Percentiles rank a stretch among this genome's conserved stretches.
Conservation (phyloP, 2,113 vertebrate species). For the Dasyurus viverrinus region DNA sequence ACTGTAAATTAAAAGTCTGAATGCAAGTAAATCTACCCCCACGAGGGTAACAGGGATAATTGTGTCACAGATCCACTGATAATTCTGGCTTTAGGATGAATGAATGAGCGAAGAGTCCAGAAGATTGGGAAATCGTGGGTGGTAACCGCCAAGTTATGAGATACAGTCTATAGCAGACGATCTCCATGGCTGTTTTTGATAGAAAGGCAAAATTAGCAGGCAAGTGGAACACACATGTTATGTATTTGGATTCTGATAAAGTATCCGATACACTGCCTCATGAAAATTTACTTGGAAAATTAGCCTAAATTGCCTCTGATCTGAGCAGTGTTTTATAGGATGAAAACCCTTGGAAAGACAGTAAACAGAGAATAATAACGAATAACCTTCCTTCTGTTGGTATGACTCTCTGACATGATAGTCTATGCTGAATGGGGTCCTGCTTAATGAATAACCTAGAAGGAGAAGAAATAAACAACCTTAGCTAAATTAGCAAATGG, state of each 20-base stretch:
- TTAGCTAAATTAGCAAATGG: slow-evolving; percentile 64
- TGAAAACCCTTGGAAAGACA: slow-evolving; percentile 66
- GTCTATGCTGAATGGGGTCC: slow-evolving; percentile 63
- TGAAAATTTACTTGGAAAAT: slow-evolving; percentile 72
- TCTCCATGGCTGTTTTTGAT: slow-evolving; percentile 64
- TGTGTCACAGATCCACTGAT: slow-evolving; percentile 59
- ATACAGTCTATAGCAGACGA: slow-evolving; percentile 64
- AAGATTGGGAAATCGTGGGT: slow-evolving; percentile 62
- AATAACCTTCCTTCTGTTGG: slow-evolving; percentile 36
- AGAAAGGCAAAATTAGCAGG: slow-evolving; percentile 64
- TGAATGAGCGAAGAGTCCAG: slow-evolving; percentile 59
- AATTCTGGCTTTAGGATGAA: slow-evolving; percentile 70
- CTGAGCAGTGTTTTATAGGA: slow-evolving; percentile 69
- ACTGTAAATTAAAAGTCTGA: slow-evolving; percentile 60
- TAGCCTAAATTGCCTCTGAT: slow-evolving; percentile 70
- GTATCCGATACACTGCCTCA: slow-evolving; percentile 56
- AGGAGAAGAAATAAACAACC: slow-evolving; percentile 56
- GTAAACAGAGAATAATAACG: slow-evolving; percentile 68
- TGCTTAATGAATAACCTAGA: slow-evolving; percentile 64
- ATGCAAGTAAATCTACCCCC: slow-evolving; percentile 51
- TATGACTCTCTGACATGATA: slow-evolving; percentile 55
- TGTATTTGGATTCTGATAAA: slow-evolving; percentile 61
- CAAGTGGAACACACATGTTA: slow-evolving; percentile 68
- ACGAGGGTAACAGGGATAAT: slow-evolving; percentile 57
- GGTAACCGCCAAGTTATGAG: slow-evolving; percentile 65